Evolutionary conservation across 2,797 vertebrate genomes (phyloP).

Genomic region (Clarias pachynema): DNA sequence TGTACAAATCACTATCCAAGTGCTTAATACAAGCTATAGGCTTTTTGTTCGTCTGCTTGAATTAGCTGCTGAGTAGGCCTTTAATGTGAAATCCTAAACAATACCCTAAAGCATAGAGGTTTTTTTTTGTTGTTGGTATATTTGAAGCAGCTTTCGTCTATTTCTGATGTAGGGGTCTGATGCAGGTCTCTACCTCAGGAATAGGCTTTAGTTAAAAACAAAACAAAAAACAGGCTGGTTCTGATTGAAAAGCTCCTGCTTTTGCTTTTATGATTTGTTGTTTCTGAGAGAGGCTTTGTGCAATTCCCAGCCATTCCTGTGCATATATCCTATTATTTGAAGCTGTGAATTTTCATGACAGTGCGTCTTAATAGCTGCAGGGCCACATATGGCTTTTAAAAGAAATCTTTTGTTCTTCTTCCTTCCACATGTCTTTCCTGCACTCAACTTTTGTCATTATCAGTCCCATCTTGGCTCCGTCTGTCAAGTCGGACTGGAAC

Average conservation of each 20-base stretch:
- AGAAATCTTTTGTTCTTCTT: constrained; percentile 50
- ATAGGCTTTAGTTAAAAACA: constrained; percentile 27
- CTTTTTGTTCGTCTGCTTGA: background rate
- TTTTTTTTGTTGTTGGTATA: background rate
- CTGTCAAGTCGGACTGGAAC: constrained; percentile 8
- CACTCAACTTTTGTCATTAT: constrained; percentile 37
- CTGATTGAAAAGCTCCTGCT: constrained; percentile 51
- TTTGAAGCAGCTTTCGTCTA: background rate
- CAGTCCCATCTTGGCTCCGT: background rate
- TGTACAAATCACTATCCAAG: background rate
- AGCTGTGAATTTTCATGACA: constrained; percentile 59
- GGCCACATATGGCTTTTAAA: constrained; percentile 54
- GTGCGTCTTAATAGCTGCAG: constrained; percentile 40
- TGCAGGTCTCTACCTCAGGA: background rate
- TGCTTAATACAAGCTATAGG: background rate
- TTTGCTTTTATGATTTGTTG: constrained; percentile 52
- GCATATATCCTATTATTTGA: constrained; percentile 56
- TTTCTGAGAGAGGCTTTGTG: constrained; percentile 39
- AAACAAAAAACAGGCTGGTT: constrained; percentile 12
- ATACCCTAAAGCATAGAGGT: background rate
- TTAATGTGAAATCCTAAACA: background rate
- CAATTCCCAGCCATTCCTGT: constrained; percentile 44
- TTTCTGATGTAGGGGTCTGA: background rate
- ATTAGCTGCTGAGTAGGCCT: background rate
- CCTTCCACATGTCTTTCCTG: constrained; percentile 27